phyloP scores from a whole-genome alignment of 2,113 vertebrate genomes.

The Acinonyx jubatus region DNA sequence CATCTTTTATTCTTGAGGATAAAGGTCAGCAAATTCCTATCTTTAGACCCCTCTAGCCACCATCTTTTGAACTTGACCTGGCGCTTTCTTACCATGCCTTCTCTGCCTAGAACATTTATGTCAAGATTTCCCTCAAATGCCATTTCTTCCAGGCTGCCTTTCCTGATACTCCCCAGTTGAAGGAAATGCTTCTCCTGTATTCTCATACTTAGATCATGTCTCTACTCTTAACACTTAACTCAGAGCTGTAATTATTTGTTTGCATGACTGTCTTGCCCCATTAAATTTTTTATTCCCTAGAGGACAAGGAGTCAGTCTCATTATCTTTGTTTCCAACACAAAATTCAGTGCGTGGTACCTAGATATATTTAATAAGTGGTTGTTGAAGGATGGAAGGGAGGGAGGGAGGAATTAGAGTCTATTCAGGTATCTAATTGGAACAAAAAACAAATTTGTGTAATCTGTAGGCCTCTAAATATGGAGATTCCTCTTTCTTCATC shows the following conservation, averaged over 20 bases:
- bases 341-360: neutral
- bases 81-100: neutral
- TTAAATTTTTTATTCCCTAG: neutral
- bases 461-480: neutral
- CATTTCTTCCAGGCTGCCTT: neutral
- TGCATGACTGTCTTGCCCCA: neutral
- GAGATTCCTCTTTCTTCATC: neutral
- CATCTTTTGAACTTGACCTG: neutral
- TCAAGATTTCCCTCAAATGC: neutral
- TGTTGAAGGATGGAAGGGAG: neutral
- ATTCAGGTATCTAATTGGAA: neutral
- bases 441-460: neutral
- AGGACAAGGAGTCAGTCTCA: neutral
- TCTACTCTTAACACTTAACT: neutral
- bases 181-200: neutral
- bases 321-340: constrained; percentile 30
- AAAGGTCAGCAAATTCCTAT: neutral
- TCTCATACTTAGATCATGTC: neutral
- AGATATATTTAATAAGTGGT: neutral
- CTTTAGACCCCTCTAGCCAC: neutral
- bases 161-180: neutral
- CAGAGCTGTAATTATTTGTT: constrained; percentile 8
- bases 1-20: neutral
- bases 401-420: neutral
- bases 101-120: neutral